phyloP scores from a whole-genome alignment of 2,797 vertebrate genomes.

The Schizopygopsis malacanthus region DNA sequence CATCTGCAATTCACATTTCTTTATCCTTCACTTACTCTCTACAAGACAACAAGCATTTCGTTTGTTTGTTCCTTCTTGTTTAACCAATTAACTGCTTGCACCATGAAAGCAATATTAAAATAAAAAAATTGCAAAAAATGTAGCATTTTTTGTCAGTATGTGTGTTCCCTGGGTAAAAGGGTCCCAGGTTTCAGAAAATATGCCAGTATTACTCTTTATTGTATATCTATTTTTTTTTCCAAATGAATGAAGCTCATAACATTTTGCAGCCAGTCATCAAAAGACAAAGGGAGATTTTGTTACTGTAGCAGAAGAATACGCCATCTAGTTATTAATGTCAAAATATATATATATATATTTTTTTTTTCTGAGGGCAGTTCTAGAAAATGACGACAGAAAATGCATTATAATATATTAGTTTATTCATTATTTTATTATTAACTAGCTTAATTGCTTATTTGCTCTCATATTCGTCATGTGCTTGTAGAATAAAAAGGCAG shows the following conservation, averaged over 20 bases:
- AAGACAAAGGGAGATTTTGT: not conserved
- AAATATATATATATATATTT: too few relatives aligned
- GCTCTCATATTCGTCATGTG: not conserved
- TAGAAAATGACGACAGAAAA: not conserved
- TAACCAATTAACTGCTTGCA: not conserved
- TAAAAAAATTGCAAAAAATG: too few relatives aligned
- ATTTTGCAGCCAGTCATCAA: not conserved
- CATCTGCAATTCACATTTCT: not conserved
- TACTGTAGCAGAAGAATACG: not conserved
- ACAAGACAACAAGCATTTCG: not conserved
- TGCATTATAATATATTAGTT: not conserved
- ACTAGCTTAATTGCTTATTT: too few relatives aligned
- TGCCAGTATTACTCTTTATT: too few relatives aligned
- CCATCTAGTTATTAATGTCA: not conserved
- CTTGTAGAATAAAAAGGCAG: not conserved
- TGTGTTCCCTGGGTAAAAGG: too few relatives aligned
- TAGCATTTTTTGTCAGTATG: too few relatives aligned
- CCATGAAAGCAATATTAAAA: not conserved
- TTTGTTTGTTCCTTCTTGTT: not conserved
- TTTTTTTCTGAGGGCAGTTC: not conserved
- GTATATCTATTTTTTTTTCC: too few relatives aligned
- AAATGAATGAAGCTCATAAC: too few relatives aligned
- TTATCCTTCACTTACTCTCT: not conserved
- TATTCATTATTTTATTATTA: not conserved
- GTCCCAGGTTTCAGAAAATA: too few relatives aligned